phyloP scores from a whole-genome alignment of 2,797 vertebrate species.

The Miichthys miiuy region DNA sequence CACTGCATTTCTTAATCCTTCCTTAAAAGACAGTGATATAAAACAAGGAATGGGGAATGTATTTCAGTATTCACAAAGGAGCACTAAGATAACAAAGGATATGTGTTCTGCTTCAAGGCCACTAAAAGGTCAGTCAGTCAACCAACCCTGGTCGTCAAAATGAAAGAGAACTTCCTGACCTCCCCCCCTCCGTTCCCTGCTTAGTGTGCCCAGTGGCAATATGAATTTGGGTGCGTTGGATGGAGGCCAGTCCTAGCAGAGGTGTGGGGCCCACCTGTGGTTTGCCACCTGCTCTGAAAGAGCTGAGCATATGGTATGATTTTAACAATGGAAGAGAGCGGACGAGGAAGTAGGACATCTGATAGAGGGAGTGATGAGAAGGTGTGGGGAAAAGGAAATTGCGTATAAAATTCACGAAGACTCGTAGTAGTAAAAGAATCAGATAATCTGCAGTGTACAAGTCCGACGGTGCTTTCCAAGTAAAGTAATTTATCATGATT shows the following conservation, averaged over 20 bases:
- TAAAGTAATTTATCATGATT: constrained; percentile 4
- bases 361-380: not conserved
- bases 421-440: not conserved
- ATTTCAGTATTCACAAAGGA: constrained; percentile 34
- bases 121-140: constrained; percentile 52
- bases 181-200: not conserved
- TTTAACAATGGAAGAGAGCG: constrained; percentile 56
- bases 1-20: constrained; percentile 45
- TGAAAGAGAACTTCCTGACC: constrained; percentile 47
- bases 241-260: constrained; percentile 50
- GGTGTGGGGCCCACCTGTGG: constrained; percentile 66
- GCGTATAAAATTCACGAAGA: not conserved
- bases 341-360: constrained; percentile 14
- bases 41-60: constrained; percentile 41
- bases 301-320: constrained; percentile 69
- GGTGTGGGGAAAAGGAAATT: not conserved
- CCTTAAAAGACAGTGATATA: constrained; percentile 33
- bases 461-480: constrained; percentile 13
- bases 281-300: constrained; percentile 77
- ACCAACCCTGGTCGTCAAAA: constrained; percentile 24
- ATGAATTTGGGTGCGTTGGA: constrained; percentile 39
- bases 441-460: constrained; percentile 7
- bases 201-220: constrained; percentile 36
- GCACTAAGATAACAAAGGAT: constrained; percentile 23
- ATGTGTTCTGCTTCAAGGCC: constrained; percentile 45